A percentile compares a stretch with the other conserved stretches of the same genome.
phyloP scores from a whole-genome alignment of 2,113 vertebrate genomes.

The Plecotus auritus region DNA sequence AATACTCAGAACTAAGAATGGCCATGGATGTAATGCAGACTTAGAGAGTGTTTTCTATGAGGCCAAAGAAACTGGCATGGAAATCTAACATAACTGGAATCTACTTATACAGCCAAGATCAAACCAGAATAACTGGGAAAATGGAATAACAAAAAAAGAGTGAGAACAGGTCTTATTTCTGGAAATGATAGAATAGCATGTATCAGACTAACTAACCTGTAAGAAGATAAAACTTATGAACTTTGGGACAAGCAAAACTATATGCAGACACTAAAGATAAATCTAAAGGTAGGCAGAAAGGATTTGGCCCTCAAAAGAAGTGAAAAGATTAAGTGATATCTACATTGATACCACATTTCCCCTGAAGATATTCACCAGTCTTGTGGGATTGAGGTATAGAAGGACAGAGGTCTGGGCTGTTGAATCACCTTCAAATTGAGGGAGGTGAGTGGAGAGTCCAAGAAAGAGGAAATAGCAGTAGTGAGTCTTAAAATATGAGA shows the following conservation, averaged over 20 bases:
- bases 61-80: not conserved
- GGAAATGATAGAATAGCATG: not conserved
- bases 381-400: not conserved
- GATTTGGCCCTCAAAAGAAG: not conserved
- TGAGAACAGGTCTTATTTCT: not conserved
- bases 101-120: not conserved
- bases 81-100: not conserved
- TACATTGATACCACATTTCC: fast-evolving
- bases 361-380: not conserved
- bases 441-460: not conserved
- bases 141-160: not conserved
- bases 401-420: not conserved
- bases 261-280: not conserved
- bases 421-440: too few relatives aligned
- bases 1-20: not conserved
- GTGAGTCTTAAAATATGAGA: not conserved
- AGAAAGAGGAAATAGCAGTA: not conserved
- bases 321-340: too few relatives aligned
- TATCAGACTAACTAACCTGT: not conserved
- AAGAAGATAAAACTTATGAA: not conserved
- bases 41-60: not conserved
- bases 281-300: not conserved
- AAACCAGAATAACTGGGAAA: not conserved
- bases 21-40: not conserved
- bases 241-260: not conserved